Conservation (phyloP, 2,797 vertebrate species). For the Ammospiza maritima region DNA sequence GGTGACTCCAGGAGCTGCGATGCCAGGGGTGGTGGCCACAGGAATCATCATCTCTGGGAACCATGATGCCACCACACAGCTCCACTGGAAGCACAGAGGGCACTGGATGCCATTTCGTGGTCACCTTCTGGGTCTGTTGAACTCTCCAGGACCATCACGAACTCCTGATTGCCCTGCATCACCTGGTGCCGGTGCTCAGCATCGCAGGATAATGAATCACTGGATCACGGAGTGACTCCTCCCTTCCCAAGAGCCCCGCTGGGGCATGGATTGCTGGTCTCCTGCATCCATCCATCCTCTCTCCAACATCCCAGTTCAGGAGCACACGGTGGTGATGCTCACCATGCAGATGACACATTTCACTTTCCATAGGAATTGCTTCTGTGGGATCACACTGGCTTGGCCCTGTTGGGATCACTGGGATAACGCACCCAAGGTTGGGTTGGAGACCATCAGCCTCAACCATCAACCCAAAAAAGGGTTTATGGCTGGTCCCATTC, state of each 20-base stretch:
- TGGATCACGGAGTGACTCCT: fast-evolving
- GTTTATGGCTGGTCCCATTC: not conserved
- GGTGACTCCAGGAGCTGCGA: fast-evolving
- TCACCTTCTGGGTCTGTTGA: not conserved
- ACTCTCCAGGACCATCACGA: not conserved
- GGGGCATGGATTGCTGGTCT: not conserved
- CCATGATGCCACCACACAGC: fast-evolving
- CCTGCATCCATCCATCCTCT: not conserved
- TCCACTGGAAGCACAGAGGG: not conserved
- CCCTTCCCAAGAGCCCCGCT: not conserved
- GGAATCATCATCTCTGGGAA: not conserved
- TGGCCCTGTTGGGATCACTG: fast-evolving
- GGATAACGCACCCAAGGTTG: not conserved
- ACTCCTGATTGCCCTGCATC: not conserved
- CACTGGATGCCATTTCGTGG: not conserved
- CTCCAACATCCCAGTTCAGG: not conserved
- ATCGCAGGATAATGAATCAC: fast-evolving
- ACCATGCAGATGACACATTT: not conserved
- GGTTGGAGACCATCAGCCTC: not conserved
- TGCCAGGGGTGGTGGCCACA: not conserved
- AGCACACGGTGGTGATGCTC: not conserved
- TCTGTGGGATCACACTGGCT: fast-evolving
- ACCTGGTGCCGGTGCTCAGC: not conserved
- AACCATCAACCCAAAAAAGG: not conserved
- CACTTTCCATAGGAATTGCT: not conserved